Conservation (phyloP, 1,140 invertebrate species). For the Streblospio benedicti region DNA sequence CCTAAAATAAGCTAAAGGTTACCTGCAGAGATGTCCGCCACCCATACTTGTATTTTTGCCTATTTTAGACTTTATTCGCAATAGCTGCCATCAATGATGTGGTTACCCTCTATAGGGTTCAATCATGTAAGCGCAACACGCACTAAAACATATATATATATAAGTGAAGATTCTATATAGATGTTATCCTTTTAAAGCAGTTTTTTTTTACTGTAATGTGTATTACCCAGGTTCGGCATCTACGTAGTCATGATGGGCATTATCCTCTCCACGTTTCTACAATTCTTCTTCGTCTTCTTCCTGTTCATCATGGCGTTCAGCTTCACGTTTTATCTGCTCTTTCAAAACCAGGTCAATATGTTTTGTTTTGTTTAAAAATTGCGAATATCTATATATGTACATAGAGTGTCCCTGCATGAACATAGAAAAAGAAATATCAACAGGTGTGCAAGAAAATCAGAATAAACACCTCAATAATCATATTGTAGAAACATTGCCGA, state of each 20-base stretch:
- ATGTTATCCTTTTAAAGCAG: too few relatives aligned
- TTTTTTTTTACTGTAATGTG: too few relatives aligned
- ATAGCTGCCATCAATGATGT: too few relatives aligned
- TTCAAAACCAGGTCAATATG: slow-evolving; percentile 3
- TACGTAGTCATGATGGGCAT: slow-evolving; percentile 12
- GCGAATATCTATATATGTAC: background rate
- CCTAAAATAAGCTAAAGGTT: too few relatives aligned
- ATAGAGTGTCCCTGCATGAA: background rate
- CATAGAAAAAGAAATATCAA: background rate
- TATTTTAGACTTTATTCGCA: too few relatives aligned
- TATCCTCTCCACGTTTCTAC: slow-evolving; percentile 7
- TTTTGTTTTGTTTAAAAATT: background rate
- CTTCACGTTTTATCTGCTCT: slow-evolving; percentile 10
- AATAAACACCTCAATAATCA: background rate
- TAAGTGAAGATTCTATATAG: too few relatives aligned
- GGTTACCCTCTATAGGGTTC: too few relatives aligned
- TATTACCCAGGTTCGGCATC: slow-evolving; percentile 10
- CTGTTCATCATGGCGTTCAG: slow-evolving; percentile 5
- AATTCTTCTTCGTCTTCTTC: slow-evolving; percentile 13
- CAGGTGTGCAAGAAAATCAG: background rate
- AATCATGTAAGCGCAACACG: too few relatives aligned
- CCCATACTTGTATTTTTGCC: too few relatives aligned
- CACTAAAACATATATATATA: too few relatives aligned
- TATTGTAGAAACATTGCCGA: background rate
- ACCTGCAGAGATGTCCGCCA: too few relatives aligned